Base-by-base conservation (phyloP, 2,888 invertebrate genomes). In the Cyrtodaria siliqua region DNA sequence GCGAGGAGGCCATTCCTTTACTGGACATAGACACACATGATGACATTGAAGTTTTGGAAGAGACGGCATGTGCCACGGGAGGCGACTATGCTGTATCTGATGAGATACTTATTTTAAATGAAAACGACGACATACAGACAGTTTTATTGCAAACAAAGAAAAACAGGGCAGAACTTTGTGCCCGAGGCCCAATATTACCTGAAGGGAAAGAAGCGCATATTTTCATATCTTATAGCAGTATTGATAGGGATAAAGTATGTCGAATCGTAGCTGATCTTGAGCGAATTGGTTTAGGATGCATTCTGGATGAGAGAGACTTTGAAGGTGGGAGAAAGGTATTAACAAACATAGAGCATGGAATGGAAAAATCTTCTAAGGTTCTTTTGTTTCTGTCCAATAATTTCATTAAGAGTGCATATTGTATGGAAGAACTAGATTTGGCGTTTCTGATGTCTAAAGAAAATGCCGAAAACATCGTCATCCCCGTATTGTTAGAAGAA, bases 401-500 rank as follows among this genome's bases (percentile, higher is more conserved):
- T 50, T 73, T 73, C 47, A 24, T 61, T 2, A 20, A 50, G 27
- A 73, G 73, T 40, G 61, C 56, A 2, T 73, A 49, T 42, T 73
- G 73, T 27, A 73, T 67, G 20, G 61, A 67, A 33, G 73, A 73
- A 56, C 60, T 38, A 6, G 61, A 61, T 20, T 53, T 44, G n/a
- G 73, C 73, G 3, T 73, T 73, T 56, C 33, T 67, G 3, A 27
- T 33, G 0, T 56, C 61, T 3, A 67, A 67, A 38, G 73, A 66
- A 8, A 47, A 56, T 49, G 66, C 61, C 0, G 44, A 29, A 2
- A 67, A 55, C 24, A 47, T 55, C 50, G 50, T 73, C 16, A 61
- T 73, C 3, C 73, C 73, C 0, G 67, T 73, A 20, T 2, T 67
- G 47, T 40, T 73, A 18, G 61, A 73, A 49, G 67, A 67, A 29